Evolutionary conservation across 2,888 invertebrate genomes (phyloP), one percentile per base, ranked within the genome.

Genomic region (Elgonia sp.): DNA sequence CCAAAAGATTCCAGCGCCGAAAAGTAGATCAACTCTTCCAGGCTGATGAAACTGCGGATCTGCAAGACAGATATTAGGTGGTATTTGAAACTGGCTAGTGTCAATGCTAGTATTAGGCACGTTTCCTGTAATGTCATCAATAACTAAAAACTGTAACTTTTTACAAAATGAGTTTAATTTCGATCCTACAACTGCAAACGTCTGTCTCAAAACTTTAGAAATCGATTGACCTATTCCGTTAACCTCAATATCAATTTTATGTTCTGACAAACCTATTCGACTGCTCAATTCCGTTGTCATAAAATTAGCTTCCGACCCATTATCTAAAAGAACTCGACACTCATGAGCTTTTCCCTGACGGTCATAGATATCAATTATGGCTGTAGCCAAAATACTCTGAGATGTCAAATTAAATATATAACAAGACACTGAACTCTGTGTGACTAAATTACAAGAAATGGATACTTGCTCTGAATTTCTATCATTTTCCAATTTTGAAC

Each of bases 1-100:
- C 69, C 69, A 84, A 20, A 77, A 77, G 5, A 77, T 53, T 0
- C 42, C 63, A 9, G 62, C 65, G 0, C 83, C 55, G 29, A 83
- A 46, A 9, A 83, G 16, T n/a, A 70, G 9, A 29, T 77, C 77
- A 0, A 84, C 50, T 6, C 46, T 39, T 0, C 39, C 37, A 2
- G 72, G 55, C 21, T 63, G 37, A 55, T 72, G 0, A 63, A 76
- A 84, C 0, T 1, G 6, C 7, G 77, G 69, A 39, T 84, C 84
- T 7, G 79, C 60, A 8, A 84, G 40, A 12, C 6, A n/a, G 3
- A 84, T 65, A 40, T 79, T 42, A 14, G 18, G 1, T 14, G 79
- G 84, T n/a, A 84, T 77, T 6, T 42, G 55, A 40, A 73, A 10
- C 1, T 53, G 1, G 1, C 14, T 55, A 21, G 12, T 50, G 16